Evolutionary conservation across 30 jellyfish, hydroid and myxozoan species (phyloP), one percentile per base, ranked within the genome.

Genomic region (Hydractinia symbiolongicarpus): DNA sequence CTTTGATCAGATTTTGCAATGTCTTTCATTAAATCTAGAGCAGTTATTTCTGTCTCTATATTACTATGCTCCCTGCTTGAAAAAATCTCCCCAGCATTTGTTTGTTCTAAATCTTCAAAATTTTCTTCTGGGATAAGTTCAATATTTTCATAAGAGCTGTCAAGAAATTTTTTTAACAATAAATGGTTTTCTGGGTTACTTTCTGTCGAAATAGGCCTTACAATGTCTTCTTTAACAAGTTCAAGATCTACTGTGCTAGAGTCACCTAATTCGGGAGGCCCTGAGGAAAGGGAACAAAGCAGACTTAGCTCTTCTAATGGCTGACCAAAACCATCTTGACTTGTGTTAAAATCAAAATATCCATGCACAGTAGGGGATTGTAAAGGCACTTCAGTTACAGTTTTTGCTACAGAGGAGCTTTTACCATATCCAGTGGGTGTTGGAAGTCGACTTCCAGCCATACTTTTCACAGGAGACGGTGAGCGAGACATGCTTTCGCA

Each of bases 401-500:
- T 30, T 30, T 30, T 30, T 30, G 44, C 44, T 30, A 30, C 44
- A 30, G 44, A 30, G 44, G 74, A 64, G 19, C 52, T 51, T 64
- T 51, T 64, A n/a, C 4, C 50, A 6, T 30, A 6, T 4, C 9
- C 61, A 9, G 80, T 71, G 9, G 80, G 80, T 19, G 80, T 71
- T 30, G 80, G 80, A 3, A 71, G 44, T 53, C 60, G 30, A 15
- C 80, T 71, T 71, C 80, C 80, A 1, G 80, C 1, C 8, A 8
- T 19, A 71, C 17, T 71, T 19, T 71, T 71, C 1, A 71, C 80
- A 50, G 80, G 80, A 19, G 80, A 71, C n/a, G 80, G 80, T 0
- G 80, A 19, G 52, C 68, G 80, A 19, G 80, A 50, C 15, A 58
- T 58, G 51, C 74, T 64, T 7, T 58, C 51, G 7, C 60, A 30